Base-by-base conservation (phyloP, 2,888 invertebrate species). In the Steinernema hermaphroditum region DNA sequence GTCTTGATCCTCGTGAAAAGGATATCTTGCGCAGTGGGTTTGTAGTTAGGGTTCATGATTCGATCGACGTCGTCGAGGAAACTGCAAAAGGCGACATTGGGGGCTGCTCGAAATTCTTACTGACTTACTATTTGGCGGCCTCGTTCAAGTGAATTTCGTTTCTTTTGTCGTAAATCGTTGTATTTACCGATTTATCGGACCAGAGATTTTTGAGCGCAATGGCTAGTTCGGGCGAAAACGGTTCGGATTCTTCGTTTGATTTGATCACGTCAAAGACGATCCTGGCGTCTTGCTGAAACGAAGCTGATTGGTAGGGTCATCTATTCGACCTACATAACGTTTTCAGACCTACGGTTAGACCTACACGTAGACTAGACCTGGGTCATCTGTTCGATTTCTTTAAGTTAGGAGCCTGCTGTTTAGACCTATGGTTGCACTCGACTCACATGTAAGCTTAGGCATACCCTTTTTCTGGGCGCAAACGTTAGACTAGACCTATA, bases 31-130 rank as follows among this genome's bases (percentile, higher is more conserved):
- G 80, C 74, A 2, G 82, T 81, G 1, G 84, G 83, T 0, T 43
- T 69, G 71, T 84, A 85, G 32, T 74, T 75, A 9, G 78, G 74
- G 34, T 78, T 72, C n/a, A 80, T 69, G 27, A 85, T 80, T 62
- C 85, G 73, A 14, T 81, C 81, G 24, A 85, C 46, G 29, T 73
- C 80, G 41, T 85, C 84, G 70, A 85, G 77, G 74, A 85, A 85
- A 73, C 83, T 83, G 71, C 44, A 83, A 77, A 50, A 6, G 72
- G 54, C 69, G 16, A 68, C n/a, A 68, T 32, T 32, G 22, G 49
- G 27, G 14, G 57, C 27, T 19, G n/a, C 8, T 9, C 24, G 16
- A 1, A 70, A 1, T 6, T 14, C 34, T 54, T 37, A 32, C 54
- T 68, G 46, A n/a, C 68, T 54, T 27, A 74, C 69, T 71, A 71